phyloP scores from a whole-genome alignment of 2,888 invertebrate species.

The Heliconius charithonia region DNA sequence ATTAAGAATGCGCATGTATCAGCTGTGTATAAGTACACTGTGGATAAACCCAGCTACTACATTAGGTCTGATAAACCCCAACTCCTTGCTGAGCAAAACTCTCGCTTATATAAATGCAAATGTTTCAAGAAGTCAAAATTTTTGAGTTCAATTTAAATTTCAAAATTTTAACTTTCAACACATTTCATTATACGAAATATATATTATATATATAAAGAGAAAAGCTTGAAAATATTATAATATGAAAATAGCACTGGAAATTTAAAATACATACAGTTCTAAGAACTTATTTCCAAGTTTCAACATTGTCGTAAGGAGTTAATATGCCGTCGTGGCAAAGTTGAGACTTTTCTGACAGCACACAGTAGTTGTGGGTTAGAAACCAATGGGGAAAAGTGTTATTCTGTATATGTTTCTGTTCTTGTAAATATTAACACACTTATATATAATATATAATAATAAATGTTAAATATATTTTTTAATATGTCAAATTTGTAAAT shows the following conservation, averaged over 20 bases:
- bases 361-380: constrained; percentile 1
- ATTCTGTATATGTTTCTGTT: not conserved
- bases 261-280: constrained; percentile 1
- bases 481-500: not conserved
- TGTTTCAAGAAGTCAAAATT: no score
- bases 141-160: no score
- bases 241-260: not conserved
- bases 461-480: not conserved
- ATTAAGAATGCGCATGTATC: no score
- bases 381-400: not conserved
- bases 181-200: not conserved
- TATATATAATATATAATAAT: no score
- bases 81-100: no score
- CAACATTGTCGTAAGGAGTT: constrained; percentile 4
- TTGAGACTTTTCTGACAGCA: constrained; percentile 8
- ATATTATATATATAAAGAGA: not conserved
- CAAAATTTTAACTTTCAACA: no score
- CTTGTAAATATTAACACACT: not conserved
- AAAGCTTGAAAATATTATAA: not conserved
- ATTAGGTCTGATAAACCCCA: no score
- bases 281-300: constrained; percentile 19
- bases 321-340: constrained; percentile 9
- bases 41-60: no score
- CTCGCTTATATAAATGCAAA: no score
- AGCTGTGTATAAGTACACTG: no score